Evolutionary conservation across 2,888 invertebrate genomes (phyloP), one percentile per base, ranked within the genome.

Genomic region (Pycnomerus fuliginosus): DNA sequence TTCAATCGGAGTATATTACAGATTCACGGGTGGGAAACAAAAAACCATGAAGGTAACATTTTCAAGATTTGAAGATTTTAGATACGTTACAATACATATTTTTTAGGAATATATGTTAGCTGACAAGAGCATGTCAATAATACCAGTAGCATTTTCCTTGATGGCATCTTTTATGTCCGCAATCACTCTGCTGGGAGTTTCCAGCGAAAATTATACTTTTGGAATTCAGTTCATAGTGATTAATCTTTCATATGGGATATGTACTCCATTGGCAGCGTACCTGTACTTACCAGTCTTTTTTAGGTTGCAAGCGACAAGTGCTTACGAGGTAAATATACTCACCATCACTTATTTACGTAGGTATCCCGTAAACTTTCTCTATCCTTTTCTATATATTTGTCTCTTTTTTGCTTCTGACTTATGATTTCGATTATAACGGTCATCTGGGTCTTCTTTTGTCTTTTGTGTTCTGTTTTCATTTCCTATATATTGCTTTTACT

Each of bases 161-260:
- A 90, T 93, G 87, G 91, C 92, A n/a, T 90, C 91, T 24, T 93
- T 93, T 68, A 90, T 94, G 86, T 93, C 93, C 1, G 90, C 93
- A 17, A 83, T 94, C 37, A 90, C 91, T 0, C 69, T 94, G 24
- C 75, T 95, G n/a, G 94, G 94, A 10, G 88, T 92, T 1, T 88
- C 91, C 17, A 82, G 87, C 34, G 94, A 95, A 71, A 89, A 84
- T 67, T 94, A 93, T 70, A 82, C 82, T 55, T 87, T 80, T 63
- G 92, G 93, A 35, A 83, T 88, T 51, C 84, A 87, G 64, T 91
- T 93, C 70, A 76, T 85, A 8, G 72, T 87, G 12, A 85, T 90
- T 30, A 90, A 90, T 66, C 52, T 90, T 30, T 80, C 89, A 0
- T 88, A 90, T 58, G 78, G 80, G 1, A 57, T 91, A 10, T 85